Conservation (phyloP, 2,113 vertebrate species). For the Pagrus major region DNA sequence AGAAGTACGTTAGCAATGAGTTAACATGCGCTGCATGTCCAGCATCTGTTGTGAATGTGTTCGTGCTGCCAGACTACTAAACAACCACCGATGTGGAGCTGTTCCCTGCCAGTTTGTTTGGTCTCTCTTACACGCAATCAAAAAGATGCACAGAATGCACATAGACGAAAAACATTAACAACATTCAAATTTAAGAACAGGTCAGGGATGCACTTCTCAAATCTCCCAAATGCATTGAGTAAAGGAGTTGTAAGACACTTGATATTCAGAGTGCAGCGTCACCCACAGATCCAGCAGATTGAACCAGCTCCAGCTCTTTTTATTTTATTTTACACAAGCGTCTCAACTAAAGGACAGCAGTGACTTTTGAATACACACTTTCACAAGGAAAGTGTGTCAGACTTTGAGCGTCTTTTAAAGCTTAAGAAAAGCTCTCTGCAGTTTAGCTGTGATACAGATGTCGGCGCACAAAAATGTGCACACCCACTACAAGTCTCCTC, state of each 20-base stretch:
- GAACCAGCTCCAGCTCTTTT: conserved; percentile 12
- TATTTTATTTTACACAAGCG: conserved; percentile 23
- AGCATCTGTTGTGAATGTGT: not conserved
- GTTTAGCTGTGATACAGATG: not conserved
- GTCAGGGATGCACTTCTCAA: not conserved
- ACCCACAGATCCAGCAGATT: conserved; percentile 1
- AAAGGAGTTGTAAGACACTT: not conserved
- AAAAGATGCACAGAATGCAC: not conserved
- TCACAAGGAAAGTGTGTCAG: conserved; percentile 5
- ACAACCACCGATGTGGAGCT: not conserved
- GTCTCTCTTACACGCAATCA: not conserved
- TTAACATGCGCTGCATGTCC: not conserved
- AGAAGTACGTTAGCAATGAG: not conserved
- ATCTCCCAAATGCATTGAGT: conserved; percentile 4
- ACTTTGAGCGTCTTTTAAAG: not conserved
- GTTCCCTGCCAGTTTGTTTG: not conserved
- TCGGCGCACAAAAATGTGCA: not conserved
- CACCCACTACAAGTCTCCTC: not conserved
- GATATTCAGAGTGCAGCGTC: conserved; percentile 14
- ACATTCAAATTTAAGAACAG: not conserved
- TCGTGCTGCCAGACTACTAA: not conserved
- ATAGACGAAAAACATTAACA: not conserved
- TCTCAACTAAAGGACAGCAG: not conserved
- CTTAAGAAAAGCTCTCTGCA: not conserved
- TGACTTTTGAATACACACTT: conserved; percentile 2